Base-by-base conservation (phyloP, 2,797 vertebrate species). In the Myotis findleyi region DNA sequence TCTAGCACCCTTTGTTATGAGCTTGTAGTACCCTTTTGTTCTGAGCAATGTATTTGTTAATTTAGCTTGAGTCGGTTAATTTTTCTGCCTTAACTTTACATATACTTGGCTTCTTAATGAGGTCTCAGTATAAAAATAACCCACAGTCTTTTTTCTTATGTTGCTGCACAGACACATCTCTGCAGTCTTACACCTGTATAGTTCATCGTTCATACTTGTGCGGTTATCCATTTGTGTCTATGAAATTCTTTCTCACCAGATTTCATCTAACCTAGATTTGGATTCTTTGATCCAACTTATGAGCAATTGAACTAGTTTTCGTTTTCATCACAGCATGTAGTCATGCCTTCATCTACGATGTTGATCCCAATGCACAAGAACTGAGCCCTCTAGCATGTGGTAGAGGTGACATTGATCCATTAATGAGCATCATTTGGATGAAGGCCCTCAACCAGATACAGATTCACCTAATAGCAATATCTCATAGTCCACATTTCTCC, bases 61-160 rank as follows among this genome's bases (percentile, higher is more conserved):
- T 51, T 93, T 85, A 92, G 44, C 59, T 23, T 30, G 0, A 92
- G 44, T 36, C 69, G 38, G 62, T 51, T 66, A 38, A 64, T 72
- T 94, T 94, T 95, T 82, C 81, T 92, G 41, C 21, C 73, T 89
- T 92, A 18, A 71, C 36, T 21, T 87, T 51, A 82, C 36, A 53
- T 18, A 59, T 16, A 13, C 6, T 73, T 55, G 1, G 18, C 75
- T 97, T 94, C 38, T 76, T 95, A 94, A 89, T 91, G 69, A 73
- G n/a, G n/a, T 81, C 80, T 73, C 53, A 49, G n/a, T 44, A 75
- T 79, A 33, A 41, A 33, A 75, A 68, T 17, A 44, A 30, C 2
- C 3, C 41, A n/a, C 17, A 44, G 8, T 80, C 33, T 62, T 85
- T 84, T 77, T 20, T 62, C 18, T 44, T 55, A 0, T 62, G 79